A percentile compares a stretch with the other conserved stretches of the same genome.
These are phyloP conservation scores for Tachysurus vachellii DNA, from an alignment of 2,113 vertebrate genomes.

Conservation along the genomic window DNA sequence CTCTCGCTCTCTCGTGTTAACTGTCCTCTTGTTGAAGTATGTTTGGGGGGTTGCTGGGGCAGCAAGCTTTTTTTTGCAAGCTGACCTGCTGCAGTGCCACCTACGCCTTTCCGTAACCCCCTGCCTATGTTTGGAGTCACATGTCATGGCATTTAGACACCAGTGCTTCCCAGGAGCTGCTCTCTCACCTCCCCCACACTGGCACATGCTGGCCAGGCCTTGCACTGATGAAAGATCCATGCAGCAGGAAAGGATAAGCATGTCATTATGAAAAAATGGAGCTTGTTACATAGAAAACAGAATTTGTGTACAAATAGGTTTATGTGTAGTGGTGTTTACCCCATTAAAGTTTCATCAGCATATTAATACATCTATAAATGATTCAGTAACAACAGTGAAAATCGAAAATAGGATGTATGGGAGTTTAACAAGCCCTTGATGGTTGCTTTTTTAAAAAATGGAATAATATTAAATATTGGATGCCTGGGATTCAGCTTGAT, in stretches of 20 bases:
- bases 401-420: too few species aligned
- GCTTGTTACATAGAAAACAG: background rate
- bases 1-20: background rate
- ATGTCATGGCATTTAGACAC: slow-evolving; percentile 51
- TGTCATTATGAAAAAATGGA: background rate
- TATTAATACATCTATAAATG: background rate
- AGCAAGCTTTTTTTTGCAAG: slow-evolving; percentile 47
- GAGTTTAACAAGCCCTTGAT: background rate
- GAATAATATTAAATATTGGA: background rate
- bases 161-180: background rate
- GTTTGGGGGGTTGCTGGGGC: slow-evolving; percentile 51
- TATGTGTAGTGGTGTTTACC: background rate
- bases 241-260: background rate
- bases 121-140: slow-evolving; percentile 44
- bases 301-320: background rate
- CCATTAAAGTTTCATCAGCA: background rate
- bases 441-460: background rate
- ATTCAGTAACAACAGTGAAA: background rate
- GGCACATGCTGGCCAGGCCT: background rate
- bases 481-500: background rate
- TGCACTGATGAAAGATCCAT: background rate
- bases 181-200: slow-evolving; percentile 2
- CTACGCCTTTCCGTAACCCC: slow-evolving; percentile 36
- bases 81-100: slow-evolving; percentile 29
- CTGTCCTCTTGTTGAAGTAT: slow-evolving; percentile 32